These are phyloP conservation scores for Drosophila pegasa DNA, from an alignment of 2,888 invertebrate species.

Conservation along the genomic window DNA sequence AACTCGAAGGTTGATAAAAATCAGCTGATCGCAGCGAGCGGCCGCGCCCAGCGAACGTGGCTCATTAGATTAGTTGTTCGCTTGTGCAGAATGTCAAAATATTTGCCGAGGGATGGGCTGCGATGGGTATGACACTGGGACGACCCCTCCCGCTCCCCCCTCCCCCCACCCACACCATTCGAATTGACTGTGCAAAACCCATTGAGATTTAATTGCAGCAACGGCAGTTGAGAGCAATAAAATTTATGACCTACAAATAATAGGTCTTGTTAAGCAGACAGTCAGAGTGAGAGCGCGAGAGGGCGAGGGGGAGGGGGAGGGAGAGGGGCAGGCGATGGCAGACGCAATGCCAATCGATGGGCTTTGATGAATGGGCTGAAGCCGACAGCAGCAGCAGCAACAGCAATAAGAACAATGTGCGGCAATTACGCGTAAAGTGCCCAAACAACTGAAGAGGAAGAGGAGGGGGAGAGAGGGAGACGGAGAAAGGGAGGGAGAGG, in stretches of 20 bases:
- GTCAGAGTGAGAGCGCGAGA: neutral
- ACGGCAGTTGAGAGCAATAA: constrained; percentile 83
- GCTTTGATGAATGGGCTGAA: constrained; percentile 67
- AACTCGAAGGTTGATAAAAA: constrained; percentile 30
- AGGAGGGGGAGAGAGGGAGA: neutral
- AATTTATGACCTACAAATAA: constrained; percentile 85
- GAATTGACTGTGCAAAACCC: constrained; percentile 36
- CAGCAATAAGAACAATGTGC: constrained; percentile 47
- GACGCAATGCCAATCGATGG: constrained; percentile 57
- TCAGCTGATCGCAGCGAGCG: constrained; percentile 42
- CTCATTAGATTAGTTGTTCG: constrained; percentile 44
- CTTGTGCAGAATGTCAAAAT: constrained; percentile 52
- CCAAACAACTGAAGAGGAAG: constrained; percentile 47
- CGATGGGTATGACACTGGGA: constrained; percentile 17
- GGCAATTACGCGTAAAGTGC: constrained; percentile 72
- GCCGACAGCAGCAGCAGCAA: constrained; percentile 42
- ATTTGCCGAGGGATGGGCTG: constrained; percentile 34
- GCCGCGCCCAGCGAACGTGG: constrained; percentile 20
- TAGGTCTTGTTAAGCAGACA: constrained; percentile 73
- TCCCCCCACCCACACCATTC: constrained; percentile 17
- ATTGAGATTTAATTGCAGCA: constrained; percentile 83
- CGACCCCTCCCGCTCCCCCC: neutral
- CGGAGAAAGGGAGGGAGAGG: neutral
- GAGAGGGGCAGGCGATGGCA: constrained; percentile 10
- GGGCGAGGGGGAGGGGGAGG: neutral